phyloP scores from a whole-genome alignment of 1,140 invertebrate genomes.

The Aphelenchoides avenae region DNA sequence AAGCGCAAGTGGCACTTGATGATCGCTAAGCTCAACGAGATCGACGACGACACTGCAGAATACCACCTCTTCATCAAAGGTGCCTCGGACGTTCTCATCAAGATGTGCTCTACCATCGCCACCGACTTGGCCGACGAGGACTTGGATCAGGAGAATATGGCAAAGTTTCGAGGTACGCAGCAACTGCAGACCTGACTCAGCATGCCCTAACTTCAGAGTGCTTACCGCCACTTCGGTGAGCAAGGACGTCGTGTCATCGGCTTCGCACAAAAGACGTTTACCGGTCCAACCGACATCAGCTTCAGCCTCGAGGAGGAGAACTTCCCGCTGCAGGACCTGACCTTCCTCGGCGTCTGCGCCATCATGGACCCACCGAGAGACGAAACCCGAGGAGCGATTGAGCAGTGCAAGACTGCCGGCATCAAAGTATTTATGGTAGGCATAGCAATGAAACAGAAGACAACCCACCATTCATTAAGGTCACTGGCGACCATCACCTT shows the following conservation, averaged over 20 bases:
- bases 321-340: constrained; percentile 37
- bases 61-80: constrained; percentile 52
- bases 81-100: constrained; percentile 49
- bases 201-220: constrained; percentile 17
- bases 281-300: constrained; percentile 26
- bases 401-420: constrained; percentile 28
- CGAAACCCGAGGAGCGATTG: no score
- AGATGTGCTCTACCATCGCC: constrained; percentile 37
- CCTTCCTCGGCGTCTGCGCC: constrained; percentile 41
- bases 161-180: constrained; percentile 26
- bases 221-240: no score
- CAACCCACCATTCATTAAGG: no score
- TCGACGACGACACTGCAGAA: constrained; percentile 24
- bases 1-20: constrained; percentile 53
- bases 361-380: constrained; percentile 51
- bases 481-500: constrained; percentile 45
- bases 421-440: constrained; percentile 46
- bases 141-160: constrained; percentile 31
- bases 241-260: constrained; percentile 52
- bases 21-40: constrained; percentile 22
- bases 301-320: constrained; percentile 42
- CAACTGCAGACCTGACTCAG: no score
- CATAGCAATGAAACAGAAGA: no score
- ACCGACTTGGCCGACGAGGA: constrained; percentile 17
- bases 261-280: constrained; percentile 44